Base-by-base conservation (phyloP, 2,113 vertebrate species). In the Leptocoma aspasia region DNA sequence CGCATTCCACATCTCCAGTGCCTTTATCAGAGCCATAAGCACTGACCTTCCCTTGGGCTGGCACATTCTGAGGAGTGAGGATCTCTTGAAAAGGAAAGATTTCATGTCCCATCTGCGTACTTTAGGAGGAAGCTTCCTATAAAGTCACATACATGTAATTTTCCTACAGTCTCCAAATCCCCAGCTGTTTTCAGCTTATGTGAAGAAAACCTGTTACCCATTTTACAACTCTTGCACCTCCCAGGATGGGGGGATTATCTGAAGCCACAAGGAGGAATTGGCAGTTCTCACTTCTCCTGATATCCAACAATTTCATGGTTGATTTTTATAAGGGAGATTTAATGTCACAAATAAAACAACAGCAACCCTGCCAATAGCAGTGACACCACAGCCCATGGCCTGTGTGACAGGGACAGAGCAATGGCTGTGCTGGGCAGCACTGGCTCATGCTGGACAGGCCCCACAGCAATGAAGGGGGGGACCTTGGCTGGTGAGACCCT, bases 321-420 rank as follows among this genome's bases (percentile, higher is more conserved):
- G 70, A 82, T 85, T 91, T 79, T 65, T 73, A 54, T 39, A 53
- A 18, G 44, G 42, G 61, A 73, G 37, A 50, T 95, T 41, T 53
- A 69, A 31, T 10, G 33, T 35, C 54, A 44, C 75, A 37, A 86
- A 85, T 31, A 47, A 42, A 82, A 4, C 59, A 82, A 49, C n/a
- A 56, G 31, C 44, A 61, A 3, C 28, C 24, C n/a, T 70, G 45
- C n/a, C 66, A 50, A 6, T 0, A 42, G 39, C 20, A 49, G 57
- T 1, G 31, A 18, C 1, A 2, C 11, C 15, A 4, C 0, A 2
- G n/a, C 44, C 4, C 24, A 0, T 0, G 1, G 75, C 30, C 41
- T 0, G 0, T 9, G 47, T 17, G 60, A 10, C 1, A 3, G 41
- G 63, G 65, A 35, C 8, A 54, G 35, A 19, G 54, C 3, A 3